Evolutionary conservation across 2,888 invertebrate genomes (phyloP).

Genomic region (Pterobdella sp.): DNA sequence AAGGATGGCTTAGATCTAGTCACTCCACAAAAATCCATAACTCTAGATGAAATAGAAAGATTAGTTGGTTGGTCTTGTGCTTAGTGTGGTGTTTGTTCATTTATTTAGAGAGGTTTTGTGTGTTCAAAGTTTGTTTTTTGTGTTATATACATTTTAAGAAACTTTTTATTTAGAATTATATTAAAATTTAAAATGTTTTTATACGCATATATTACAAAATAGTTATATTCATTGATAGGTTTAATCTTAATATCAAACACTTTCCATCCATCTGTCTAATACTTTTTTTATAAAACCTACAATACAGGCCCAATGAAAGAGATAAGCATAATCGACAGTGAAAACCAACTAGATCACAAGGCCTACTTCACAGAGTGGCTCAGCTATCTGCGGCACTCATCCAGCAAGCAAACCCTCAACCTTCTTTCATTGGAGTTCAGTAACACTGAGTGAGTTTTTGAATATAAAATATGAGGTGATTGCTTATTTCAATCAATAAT

Average conservation of each 20-base stretch:
- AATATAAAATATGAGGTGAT: no score
- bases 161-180: no score
- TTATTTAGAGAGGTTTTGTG: not conserved
- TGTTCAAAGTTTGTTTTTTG: not conserved
- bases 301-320: conserved; percentile 27
- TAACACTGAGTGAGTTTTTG: conserved; percentile 21
- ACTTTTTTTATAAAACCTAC: not conserved
- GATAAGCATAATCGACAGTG: conserved; percentile 26
- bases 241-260: not conserved
- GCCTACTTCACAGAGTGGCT: conserved; percentile 28
- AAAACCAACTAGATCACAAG: conserved; percentile 27
- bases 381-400: conserved; percentile 2
- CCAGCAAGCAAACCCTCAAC: conserved; percentile 20
- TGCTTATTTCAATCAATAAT: no score
- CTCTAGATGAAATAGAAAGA: conserved; percentile 18
- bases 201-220: no score
- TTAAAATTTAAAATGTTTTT: no score
- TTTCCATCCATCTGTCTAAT: not conserved
- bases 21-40: conserved; percentile 14
- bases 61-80: conserved; percentile 20
- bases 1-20: conserved; percentile 23
- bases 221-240: no score
- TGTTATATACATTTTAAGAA: no score
- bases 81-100: not conserved
- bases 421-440: conserved; percentile 30